Base-by-base conservation (phyloP, 2,888 invertebrate species). In the Hirtodrosophila cameraria region DNA sequence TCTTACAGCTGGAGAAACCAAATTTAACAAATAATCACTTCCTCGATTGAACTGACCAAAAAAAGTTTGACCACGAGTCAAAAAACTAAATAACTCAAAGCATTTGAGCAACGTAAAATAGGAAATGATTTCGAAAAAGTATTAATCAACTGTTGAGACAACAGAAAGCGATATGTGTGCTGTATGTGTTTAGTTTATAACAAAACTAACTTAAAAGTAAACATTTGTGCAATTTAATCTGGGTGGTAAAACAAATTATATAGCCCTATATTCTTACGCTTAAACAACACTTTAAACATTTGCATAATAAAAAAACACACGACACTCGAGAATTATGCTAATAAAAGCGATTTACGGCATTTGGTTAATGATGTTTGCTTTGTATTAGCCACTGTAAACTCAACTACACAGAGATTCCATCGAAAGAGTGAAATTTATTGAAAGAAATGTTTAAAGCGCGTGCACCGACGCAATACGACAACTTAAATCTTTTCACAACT, bases 311-410 rank as follows among this genome's bases (percentile, higher is more conserved):
- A 50, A 42, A 23, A 59, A 50, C 38, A 31, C 33, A 35, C 15
- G 16, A 27, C 38, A 45, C 52, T 31, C n/a, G 12, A 16, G 42
- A 55, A 53, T 61, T 66, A 57, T 61, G 69, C 33, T 50, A 50
- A 69, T 69, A 65, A 60, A 54, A 50, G 43, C 30, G 12, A 41
- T 60, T 60, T 54, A 27, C 20, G 30, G 38, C 27, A 46, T 12
- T 30, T 23, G 35, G 20, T 28, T 6, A 49, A 15, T 39, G 57
- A 13, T 49, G 49, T 7, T 31, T 35, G 63, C 53, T 15, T 66
- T 48, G 36, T 50, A 36, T 33, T 36, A 31, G 54, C 50, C 65
- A 69, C 60, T 64, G 59, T 68, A 16, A 38, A 45, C 25, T 39
- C 42, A 42, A 30, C 31, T 16, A 12, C 18, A 20, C 54, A 18